Conservation (phyloP, 2,113 vertebrate genomes). For the Micromys minutus region DNA sequence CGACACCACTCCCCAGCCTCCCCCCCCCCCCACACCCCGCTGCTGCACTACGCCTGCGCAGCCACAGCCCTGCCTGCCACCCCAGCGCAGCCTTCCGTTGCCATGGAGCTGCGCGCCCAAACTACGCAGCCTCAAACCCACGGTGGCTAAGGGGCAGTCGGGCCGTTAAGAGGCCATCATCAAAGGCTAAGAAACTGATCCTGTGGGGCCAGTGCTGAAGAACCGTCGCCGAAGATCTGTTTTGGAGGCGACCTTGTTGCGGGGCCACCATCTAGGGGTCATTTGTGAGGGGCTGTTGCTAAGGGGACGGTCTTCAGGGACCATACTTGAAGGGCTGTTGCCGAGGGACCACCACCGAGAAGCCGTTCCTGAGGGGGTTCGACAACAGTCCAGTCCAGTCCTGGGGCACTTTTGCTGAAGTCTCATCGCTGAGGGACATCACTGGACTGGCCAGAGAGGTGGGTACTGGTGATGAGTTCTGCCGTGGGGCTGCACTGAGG, state of each 20-base stretch:
- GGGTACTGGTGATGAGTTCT: neutral
- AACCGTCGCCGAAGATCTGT: neutral
- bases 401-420: neutral
- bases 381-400: too few relatives aligned
- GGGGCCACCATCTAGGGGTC: neutral
- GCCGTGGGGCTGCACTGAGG: neutral
- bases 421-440: neutral
- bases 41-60: neutral
- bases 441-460: neutral
- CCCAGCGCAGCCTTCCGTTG: neutral
- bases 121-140: neutral
- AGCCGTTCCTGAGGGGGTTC: neutral
- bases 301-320: neutral
- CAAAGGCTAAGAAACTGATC: neutral
- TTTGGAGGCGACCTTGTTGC: neutral
- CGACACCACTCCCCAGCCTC: neutral
- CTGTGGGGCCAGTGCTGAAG: neutral
- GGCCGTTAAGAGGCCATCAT: neutral
- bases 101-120: neutral
- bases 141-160: neutral
- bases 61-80: neutral
- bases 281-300: neutral
- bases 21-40: too few relatives aligned
- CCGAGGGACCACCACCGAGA: too few relatives aligned
- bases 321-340: neutral